Evolutionary conservation across 2,888 invertebrate species (phyloP).

Genomic region (Zelleria hepariella): DNA sequence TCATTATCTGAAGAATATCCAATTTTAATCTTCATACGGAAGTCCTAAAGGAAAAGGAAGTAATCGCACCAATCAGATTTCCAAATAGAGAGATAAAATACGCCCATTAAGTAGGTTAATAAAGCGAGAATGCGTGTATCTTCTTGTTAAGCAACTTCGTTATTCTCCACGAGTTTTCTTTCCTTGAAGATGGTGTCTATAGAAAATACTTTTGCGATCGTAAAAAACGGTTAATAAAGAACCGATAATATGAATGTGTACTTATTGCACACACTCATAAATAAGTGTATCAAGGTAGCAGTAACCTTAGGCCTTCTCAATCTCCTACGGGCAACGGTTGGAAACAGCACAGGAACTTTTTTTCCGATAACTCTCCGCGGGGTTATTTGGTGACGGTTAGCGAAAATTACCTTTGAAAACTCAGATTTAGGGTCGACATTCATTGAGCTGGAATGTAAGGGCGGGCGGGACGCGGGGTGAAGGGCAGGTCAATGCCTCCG

Average conservation of each 20-base stretch:
- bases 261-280: background rate
- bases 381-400: conserved; percentile 23
- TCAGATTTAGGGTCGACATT: conserved; percentile 48
- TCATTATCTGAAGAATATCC: too few relatives aligned
- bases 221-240: background rate
- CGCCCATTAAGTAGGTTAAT: background rate
- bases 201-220: background rate
- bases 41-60: background rate
- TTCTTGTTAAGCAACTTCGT: background rate
- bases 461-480: conserved; percentile 25
- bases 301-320: conserved; percentile 8
- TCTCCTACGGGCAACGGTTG: conserved; percentile 36
- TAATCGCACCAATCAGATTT: background rate
- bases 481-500: conserved; percentile 23
- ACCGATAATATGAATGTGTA: background rate
- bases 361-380: conserved; percentile 34
- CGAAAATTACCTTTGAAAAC: conserved; percentile 34
- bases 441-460: conserved; percentile 23
- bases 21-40: background rate
- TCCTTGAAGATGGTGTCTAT: background rate
- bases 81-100: background rate
- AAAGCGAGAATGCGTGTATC: background rate
- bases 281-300: background rate
- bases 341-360: conserved; percentile 44
- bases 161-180: background rate